Conservation (phyloP, 2,113 vertebrate species). For the Cheilinus undulatus region DNA sequence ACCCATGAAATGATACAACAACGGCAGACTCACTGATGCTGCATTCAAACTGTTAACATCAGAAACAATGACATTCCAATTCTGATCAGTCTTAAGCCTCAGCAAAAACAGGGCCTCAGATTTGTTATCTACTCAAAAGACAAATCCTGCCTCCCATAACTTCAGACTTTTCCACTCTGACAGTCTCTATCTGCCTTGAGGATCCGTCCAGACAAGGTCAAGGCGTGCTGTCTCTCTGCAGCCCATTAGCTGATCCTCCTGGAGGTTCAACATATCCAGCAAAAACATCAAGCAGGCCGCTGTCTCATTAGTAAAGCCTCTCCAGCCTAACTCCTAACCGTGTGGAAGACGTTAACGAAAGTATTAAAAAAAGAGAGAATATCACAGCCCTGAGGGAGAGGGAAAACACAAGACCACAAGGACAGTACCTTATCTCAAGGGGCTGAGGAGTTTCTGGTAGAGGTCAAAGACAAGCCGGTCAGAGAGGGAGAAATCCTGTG, state of each 20-base stretch:
- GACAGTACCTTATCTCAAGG: slow-evolving; percentile 55
- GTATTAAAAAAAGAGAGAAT: slow-evolving; percentile 2
- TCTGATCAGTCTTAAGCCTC: slow-evolving; percentile 39
- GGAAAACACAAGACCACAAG: slow-evolving; percentile 8
- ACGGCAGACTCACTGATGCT: slow-evolving; percentile 26
- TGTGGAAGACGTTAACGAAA: slow-evolving; percentile 19
- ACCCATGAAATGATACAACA: slow-evolving; percentile 31
- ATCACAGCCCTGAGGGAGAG: slow-evolving; percentile 12
- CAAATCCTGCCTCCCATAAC: slow-evolving; percentile 36
- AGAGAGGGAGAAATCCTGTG: slow-evolving; percentile 56
- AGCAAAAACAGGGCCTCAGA: slow-evolving; percentile 51
- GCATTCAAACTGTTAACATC: slow-evolving; percentile 50
- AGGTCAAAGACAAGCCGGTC: slow-evolving; percentile 36
- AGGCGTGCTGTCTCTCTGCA: slow-evolving; percentile 47
- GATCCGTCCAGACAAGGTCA: slow-evolving; percentile 72
- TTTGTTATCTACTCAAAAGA: slow-evolving; percentile 53
- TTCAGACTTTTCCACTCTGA: slow-evolving; percentile 25
- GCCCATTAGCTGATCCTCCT: slow-evolving; percentile 55
- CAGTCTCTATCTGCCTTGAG: slow-evolving; percentile 44
- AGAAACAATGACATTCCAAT: slow-evolving; percentile 56
- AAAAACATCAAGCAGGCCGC: slow-evolving; percentile 39
- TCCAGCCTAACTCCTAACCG: slow-evolving; percentile 20
- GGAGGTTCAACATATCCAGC: slow-evolving; percentile 40
- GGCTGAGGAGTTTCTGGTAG: slow-evolving; percentile 18
- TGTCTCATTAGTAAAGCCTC: slow-evolving; percentile 47